phyloP scores from a whole-genome alignment of 2,113 vertebrate species.

The Polyodon spathula region DNA sequence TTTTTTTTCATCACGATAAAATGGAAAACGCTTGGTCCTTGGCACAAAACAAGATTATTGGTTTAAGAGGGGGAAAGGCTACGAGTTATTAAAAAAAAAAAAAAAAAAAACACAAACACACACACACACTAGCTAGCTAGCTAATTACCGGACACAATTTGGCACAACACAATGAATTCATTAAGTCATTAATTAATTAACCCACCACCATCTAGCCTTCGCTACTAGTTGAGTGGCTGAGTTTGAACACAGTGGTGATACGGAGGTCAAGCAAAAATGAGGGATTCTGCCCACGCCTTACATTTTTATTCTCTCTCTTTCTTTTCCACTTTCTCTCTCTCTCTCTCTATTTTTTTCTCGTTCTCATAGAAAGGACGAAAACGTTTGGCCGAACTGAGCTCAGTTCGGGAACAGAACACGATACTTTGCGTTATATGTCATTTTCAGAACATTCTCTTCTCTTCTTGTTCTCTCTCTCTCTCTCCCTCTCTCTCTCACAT shows the following conservation, averaged over 20 bases:
- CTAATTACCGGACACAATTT: background rate
- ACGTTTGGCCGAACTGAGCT: too few relatives aligned
- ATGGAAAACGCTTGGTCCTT: conserved; percentile 35
- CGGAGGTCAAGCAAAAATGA: background rate
- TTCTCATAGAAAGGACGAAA: too few relatives aligned
- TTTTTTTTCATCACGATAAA: background rate
- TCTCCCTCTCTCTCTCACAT: conserved; percentile 9
- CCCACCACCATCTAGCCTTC: background rate
- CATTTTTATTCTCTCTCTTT: background rate
- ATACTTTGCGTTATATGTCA: background rate
- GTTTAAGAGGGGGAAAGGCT: conserved; percentile 13
- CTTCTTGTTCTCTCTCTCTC: background rate
- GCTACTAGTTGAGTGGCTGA: background rate
- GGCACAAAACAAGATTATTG: too few relatives aligned
- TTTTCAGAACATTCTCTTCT: background rate
- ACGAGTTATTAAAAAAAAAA: background rate
- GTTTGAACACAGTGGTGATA: background rate
- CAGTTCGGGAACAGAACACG: too few relatives aligned
- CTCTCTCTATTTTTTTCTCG: background rate
- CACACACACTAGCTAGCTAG: background rate
- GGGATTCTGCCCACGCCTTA: background rate
- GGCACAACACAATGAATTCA: too few relatives aligned
- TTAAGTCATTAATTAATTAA: background rate
- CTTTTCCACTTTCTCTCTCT: background rate
- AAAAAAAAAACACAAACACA: background rate